Evolutionary conservation across 2,113 vertebrate genomes (phyloP), one percentile per base, ranked within the genome.

Genomic region (Corythornis cristatus): DNA sequence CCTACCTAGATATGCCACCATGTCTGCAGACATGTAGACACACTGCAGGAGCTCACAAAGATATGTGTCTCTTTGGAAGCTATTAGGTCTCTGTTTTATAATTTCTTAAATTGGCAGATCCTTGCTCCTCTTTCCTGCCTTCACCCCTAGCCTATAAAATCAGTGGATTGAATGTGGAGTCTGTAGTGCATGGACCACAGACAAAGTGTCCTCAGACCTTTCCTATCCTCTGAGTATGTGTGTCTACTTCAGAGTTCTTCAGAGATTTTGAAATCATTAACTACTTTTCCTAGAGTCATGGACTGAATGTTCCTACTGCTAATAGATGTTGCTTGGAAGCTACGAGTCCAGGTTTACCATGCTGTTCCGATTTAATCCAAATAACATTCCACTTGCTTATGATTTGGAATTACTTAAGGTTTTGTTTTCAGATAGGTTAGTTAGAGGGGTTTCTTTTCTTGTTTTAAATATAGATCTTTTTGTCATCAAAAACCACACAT

Each of bases 331-430:
- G 5, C 37, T 61, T 46, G 51, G 66, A 74, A 82, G 45, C 12
- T n/a, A 22, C 2, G 23, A 53, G 15, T 8, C 7, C 9, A 76
- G 17, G 31, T 3, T 93, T 54, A 42, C 50, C 74, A 23, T 21
- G n/a, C 45, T 65, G n/a, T 23, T 40, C 65, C 67, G 72, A 86
- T 88, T 75, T 78, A 75, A 83, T 75, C 65, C 65, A 92, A 58
- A 68, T 56, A 76, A 74, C 33, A 68, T 77, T 93, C 46, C 48
- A 70, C 12, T 85, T 37, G 0, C 4, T 93, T 77, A 37, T 53
- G 66, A 89, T 40, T 35, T 89, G 53, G 43, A 92, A 90, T 84
- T 77, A 62, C 60, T 50, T 51, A 10, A 29, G 40, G 21, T 67
- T 92, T 78, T 74, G 17, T 83, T 89, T 88, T 86, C 37, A 74